Evolutionary conservation across 1,140 invertebrate species (phyloP).

Genomic region (Pararge aegeria): DNA sequence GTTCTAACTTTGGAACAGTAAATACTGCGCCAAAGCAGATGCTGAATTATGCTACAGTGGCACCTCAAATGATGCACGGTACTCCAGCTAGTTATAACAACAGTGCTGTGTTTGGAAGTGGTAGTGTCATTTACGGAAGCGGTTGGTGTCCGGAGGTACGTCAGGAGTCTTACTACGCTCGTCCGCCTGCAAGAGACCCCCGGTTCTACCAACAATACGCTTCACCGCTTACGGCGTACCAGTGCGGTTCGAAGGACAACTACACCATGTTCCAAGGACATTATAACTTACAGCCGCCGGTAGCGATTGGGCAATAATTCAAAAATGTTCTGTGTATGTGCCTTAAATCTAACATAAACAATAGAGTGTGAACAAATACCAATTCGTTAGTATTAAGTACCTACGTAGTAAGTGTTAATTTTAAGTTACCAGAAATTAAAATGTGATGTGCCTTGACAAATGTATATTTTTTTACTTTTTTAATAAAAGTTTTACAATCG

Average conservation of each 20-base stretch:
- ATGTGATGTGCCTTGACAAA: constrained; percentile 39
- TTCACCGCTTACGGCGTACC: constrained; percentile 55
- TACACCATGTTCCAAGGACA: constrained; percentile 76
- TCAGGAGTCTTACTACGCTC: constrained; percentile 52
- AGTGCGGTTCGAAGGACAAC: constrained; percentile 74
- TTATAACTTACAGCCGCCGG: constrained; percentile 69
- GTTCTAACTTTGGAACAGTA: constrained; percentile 62
- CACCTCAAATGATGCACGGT: constrained; percentile 44
- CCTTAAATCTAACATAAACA: constrained; percentile 15
- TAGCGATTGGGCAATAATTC: constrained; percentile 69
- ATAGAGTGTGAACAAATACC: constrained; percentile 8
- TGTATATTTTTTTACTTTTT: constrained; percentile 28
- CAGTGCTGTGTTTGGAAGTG: constrained; percentile 42
- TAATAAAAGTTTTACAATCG: constrained; percentile 25
- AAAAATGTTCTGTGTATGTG: constrained; percentile 13
- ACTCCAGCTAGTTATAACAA: constrained; percentile 45
- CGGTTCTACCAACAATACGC: constrained; percentile 69
- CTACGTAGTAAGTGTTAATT: constrained; percentile 12
- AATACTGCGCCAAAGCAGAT: constrained; percentile 42
- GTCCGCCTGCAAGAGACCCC: constrained; percentile 43
- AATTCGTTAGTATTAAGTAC: constrained; percentile 19
- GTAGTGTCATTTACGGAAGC: constrained; percentile 32
- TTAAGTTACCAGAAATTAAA: constrained; percentile 46
- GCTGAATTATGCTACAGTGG: constrained; percentile 50
- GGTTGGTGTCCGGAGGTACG: constrained; percentile 59